A percentile compares a stretch with the other conserved stretches of the same genome.
Evolutionary conservation across 2,797 vertebrate species (phyloP).

Genomic region (Aldrovandia affinis): DNA sequence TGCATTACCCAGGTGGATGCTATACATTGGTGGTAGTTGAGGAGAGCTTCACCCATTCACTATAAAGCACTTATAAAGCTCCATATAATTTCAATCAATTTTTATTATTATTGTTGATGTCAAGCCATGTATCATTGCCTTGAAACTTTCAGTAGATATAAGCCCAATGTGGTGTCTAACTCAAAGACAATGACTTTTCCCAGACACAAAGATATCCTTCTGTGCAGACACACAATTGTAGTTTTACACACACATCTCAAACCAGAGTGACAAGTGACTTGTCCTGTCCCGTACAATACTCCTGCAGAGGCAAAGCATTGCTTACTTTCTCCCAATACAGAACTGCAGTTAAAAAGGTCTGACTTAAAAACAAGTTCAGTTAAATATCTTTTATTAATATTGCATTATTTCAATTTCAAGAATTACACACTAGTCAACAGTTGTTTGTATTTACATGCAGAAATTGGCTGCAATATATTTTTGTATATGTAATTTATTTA

Average conservation of each 20-base stretch:
- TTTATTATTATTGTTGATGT: neutral
- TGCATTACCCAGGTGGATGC: neutral
- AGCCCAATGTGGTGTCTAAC: neutral
- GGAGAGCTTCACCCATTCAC: neutral
- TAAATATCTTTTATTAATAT: constrained; percentile 82
- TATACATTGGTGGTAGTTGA: neutral
- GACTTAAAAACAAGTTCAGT: constrained; percentile 59
- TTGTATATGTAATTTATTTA: constrained; percentile 35
- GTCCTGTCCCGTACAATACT: neutral
- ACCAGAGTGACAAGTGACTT: neutral
- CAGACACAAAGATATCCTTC: neutral
- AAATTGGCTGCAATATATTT: constrained; percentile 78
- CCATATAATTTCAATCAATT: neutral
- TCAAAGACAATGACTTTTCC: neutral
- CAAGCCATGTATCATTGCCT: neutral
- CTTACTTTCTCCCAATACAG: neutral
- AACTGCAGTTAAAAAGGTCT: constrained; percentile 22
- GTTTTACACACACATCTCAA: neutral
- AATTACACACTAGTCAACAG: constrained; percentile 86
- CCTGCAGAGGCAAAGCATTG: neutral
- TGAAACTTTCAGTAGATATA: neutral
- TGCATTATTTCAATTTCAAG: constrained; percentile 76
- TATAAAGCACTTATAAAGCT: neutral
- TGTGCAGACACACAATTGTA: neutral
- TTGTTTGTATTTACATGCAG: constrained; percentile 88